Conservation (phyloP, 1,140 invertebrate species). For the Nasonia giraulti region DNA sequence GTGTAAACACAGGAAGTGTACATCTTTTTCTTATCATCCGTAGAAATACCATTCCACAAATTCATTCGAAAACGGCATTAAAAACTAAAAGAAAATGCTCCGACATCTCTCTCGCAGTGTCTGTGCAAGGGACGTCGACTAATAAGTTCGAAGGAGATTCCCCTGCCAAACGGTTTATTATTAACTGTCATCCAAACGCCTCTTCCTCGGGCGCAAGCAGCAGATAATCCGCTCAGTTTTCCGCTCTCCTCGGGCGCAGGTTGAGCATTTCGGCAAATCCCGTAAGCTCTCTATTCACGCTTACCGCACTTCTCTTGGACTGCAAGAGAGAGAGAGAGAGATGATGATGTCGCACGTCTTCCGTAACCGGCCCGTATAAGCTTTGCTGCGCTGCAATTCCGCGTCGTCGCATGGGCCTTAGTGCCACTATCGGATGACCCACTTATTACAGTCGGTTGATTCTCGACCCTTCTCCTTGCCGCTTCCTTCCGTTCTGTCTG, state of each 20-base stretch:
- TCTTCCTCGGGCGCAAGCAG: constrained; percentile 4
- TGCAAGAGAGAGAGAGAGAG: neutral
- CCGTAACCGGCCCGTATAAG: constrained; percentile 9
- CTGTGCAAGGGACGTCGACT: neutral
- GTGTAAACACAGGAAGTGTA: too few relatives aligned
- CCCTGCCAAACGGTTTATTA: constrained; percentile 44
- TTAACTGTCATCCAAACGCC: constrained; percentile 31
- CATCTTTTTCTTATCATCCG: too few relatives aligned
- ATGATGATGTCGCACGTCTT: constrained; percentile 23
- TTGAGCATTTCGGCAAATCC: constrained; percentile 55
- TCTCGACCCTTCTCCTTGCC: constrained; percentile 19
- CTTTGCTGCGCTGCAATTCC: constrained; percentile 15
- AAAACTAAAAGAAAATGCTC: too few relatives aligned
- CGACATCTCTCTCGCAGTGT: too few relatives aligned
- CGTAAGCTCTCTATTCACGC: constrained; percentile 54
- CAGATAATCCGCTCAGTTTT: constrained; percentile 45
- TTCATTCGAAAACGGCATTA: too few relatives aligned
- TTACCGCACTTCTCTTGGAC: constrained; percentile 6
- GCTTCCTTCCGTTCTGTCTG: neutral
- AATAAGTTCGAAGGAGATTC: neutral
- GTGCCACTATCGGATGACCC: constrained; percentile 48
- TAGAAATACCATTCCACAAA: too few relatives aligned
- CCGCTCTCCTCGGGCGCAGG: constrained; percentile 36
- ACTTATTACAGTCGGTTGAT: constrained; percentile 48
- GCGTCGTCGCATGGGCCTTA: constrained; percentile 29